Base-by-base conservation (phyloP, 2,888 invertebrate species). In the Macrophya annulata region DNA sequence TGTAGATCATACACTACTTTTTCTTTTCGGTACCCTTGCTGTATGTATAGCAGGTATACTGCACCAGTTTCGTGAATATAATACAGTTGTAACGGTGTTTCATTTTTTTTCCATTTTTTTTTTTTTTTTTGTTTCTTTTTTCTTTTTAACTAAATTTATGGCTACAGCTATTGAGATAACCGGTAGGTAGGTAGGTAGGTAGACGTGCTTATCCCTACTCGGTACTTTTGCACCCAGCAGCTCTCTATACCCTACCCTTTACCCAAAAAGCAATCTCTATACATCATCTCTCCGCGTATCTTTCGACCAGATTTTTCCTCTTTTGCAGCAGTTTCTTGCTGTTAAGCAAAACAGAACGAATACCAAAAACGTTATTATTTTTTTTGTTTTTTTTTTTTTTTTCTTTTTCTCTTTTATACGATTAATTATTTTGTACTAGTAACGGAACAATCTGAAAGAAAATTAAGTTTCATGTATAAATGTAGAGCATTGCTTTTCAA, bases 81-180 rank as follows among this genome's bases (percentile, higher is more conserved):
- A 89, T 88, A 89, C 88, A 88, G 87, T 87, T 87, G 87, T 87
- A 87, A 72, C 76, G 74, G 43, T 79, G 84, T 76, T 76, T 76
- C 21, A 15, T 25, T 25, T n/a, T 45, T 45, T 45, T 10, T 21
- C 0, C 12, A 15, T 25, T 25, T n/a, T 45, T 45, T 45, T 21
- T 45, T 37, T 0, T 71, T 17, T 71, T 40, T 37, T 0, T 71
- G 4, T 71, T 40, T 10, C 1, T 21, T 74, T 74, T 74, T 45
- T 48, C 21, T 51, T 25, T 77, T 55, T 4, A 21, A 40, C 48
- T 43, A 86, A 90, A 89, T 89, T 87, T 88, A 89, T 87, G 88
- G 86, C 87, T 87, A 89, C 86, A 85, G 86, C 87, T 85, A 86
- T 86, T 84, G 85, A 87, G 88, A 90, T 90, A 90, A 89, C 88